Evolutionary conservation across 2,797 vertebrate species (phyloP).

Genomic region (Petrocephalus schoutedeni): DNA sequence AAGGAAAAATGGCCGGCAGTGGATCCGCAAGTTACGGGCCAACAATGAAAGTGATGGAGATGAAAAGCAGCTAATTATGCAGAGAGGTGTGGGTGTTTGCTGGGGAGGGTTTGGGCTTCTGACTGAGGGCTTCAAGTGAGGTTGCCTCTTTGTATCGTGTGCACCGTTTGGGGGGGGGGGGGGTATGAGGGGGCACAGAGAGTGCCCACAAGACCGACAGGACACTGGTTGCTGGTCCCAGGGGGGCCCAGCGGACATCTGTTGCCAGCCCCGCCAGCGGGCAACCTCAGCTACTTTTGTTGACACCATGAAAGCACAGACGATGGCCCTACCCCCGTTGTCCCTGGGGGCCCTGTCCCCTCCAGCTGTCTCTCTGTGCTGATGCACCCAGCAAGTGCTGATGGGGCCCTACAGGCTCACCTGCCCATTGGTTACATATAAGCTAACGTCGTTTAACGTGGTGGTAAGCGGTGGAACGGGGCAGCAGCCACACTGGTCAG

Average conservation of each 20-base stretch:
- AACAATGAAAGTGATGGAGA: conserved; percentile 28
- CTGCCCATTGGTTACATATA: background rate
- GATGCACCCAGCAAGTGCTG: background rate
- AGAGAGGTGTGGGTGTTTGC: conserved; percentile 57
- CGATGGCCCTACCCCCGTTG: conserved; percentile 50
- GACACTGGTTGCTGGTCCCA: conserved; percentile 85
- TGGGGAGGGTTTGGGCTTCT: background rate
- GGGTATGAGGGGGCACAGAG: conserved; percentile 57
- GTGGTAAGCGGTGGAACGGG: background rate
- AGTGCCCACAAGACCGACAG: conserved; percentile 72
- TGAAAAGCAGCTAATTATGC: background rate
- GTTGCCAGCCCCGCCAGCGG: conserved; percentile 73
- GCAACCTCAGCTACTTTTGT: conserved; percentile 68
- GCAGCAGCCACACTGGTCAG: background rate
- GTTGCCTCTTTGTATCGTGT: conserved; percentile 67
- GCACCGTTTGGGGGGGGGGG: conserved; percentile 72
- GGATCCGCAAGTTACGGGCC: conserved; percentile 48
- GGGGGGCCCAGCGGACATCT: conserved; percentile 90
- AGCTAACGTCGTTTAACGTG: background rate
- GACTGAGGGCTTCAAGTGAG: conserved; percentile 64
- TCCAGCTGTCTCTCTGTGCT: conserved; percentile 14
- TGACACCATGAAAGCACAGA: conserved; percentile 54
- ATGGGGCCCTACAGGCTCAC: background rate
- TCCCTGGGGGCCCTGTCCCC: background rate
- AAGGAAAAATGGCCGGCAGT: background rate